These are phyloP conservation scores for Ptiloglossa arizonensis DNA, from an alignment of 1,140 invertebrate species.

Conservation along the genomic window DNA sequence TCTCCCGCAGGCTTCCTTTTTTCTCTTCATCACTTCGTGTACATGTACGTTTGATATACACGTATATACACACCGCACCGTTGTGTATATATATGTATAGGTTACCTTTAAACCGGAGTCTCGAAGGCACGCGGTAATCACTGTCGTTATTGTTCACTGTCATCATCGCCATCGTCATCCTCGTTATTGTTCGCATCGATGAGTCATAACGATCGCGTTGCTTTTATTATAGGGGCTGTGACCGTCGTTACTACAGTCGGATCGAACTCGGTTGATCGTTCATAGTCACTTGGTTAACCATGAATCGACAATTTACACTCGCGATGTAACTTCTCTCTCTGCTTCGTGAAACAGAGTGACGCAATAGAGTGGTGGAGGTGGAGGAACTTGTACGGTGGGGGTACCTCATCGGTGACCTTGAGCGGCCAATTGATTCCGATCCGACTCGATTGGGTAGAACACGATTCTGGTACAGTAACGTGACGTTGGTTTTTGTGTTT, in stretches of 20 bases:
- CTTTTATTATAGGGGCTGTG: neutral
- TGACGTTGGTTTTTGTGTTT: too few relatives aligned
- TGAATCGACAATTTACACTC: too few relatives aligned
- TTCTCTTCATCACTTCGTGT: conserved; percentile 50
- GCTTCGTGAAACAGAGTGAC: too few relatives aligned
- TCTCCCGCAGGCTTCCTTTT: conserved; percentile 60
- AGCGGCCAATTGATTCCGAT: neutral
- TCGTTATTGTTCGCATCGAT: conserved; percentile 23
- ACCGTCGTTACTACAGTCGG: neutral
- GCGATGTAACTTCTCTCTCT: too few relatives aligned
- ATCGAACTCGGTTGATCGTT: neutral
- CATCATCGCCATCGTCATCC: conserved; percentile 19
- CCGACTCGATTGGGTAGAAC: neutral
- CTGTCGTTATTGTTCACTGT: conserved; percentile 10
- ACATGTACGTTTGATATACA: conserved; percentile 30
- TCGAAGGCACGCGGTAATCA: conserved; percentile 64
- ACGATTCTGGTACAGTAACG: too few relatives aligned
- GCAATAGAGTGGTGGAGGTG: too few relatives aligned
- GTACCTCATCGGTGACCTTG: neutral
- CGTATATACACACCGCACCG: too few relatives aligned
- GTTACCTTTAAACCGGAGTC: conserved; percentile 44
- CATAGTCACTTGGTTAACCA: neutral
- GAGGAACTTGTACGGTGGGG: neutral
- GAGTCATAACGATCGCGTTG: neutral
- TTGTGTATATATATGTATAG: neutral